Evolutionary conservation across 1,140 invertebrate genomes (phyloP).

Genomic region (Globodera rostochiensis): DNA sequence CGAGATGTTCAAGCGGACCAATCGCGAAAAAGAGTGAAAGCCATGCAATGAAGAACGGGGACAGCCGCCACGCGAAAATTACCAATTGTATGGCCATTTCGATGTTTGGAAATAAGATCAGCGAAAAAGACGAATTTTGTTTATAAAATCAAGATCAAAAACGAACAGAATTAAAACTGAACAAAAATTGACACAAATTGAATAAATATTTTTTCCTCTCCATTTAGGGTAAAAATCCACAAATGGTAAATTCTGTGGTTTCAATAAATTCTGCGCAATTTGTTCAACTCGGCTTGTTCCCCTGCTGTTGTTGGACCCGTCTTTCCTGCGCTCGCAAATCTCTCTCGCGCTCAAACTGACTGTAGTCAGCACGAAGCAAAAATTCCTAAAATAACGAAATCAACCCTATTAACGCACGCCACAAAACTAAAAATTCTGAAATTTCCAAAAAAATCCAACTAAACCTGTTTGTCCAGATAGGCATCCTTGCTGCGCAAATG

Average conservation of each 20-base stretch:
- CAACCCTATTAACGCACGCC: background rate
- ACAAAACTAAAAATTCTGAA: background rate
- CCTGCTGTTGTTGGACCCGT: constrained; percentile 21
- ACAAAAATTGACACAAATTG: background rate
- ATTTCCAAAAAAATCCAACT: background rate
- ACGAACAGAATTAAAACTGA: background rate
- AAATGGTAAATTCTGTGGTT: background rate
- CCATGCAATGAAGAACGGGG: constrained; percentile 2
- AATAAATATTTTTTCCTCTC: background rate
- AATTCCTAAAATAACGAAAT: constrained; percentile 32
- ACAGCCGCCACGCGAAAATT: background rate
- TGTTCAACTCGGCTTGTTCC: background rate
- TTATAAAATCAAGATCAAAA: background rate
- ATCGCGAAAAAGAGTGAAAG: background rate
- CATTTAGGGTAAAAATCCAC: background rate
- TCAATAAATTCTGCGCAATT: background rate
- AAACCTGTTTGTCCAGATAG: constrained; percentile 46
- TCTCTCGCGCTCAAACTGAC: constrained; percentile 44
- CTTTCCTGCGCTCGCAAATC: constrained; percentile 36
- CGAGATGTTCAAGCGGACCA: background rate
- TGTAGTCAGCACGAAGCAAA: constrained; percentile 37
- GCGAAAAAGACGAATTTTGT: no score
- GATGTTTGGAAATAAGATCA: no score
- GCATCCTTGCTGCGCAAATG: constrained; percentile 47
- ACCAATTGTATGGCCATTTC: constrained; percentile 25